Base-by-base conservation (phyloP, 2,113 vertebrate species). In the Solea solea region DNA sequence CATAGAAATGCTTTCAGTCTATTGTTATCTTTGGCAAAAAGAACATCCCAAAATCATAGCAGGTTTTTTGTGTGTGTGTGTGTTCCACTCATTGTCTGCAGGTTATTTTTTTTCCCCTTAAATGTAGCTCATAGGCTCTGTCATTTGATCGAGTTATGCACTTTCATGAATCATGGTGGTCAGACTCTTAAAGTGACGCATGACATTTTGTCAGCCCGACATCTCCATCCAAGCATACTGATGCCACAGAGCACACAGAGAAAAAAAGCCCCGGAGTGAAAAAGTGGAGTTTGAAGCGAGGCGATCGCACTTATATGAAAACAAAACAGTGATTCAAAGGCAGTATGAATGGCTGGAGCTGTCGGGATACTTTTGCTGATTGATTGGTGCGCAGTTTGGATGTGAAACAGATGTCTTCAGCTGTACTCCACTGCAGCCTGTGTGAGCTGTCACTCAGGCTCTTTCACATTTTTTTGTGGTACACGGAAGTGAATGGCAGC, bases 151-250 rank as follows among this genome's bases (percentile, higher is more conserved):
- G 76, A 87, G 25, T 62, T 68, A 86, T 73, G 68, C 39, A 64
- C 60, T 83, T 82, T 71, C 69, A 79, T 80, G 75, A 85, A 65
- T 81, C 74, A 82, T 74, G 21, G 45, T 52, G 76, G 74, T 86
- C 84, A 64, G 69, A 85, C 68, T 71, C 84, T 68, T 44, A 52
- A 40, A 49, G 51, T 80, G 75, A 81, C 56, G 14, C 54, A 14
- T 40, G 41, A 48, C 84, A 69, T 88, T 89, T 83, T 84, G 67
- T 88, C 79, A 84, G 58, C 34, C 60, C 81, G 86, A 80, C 86
- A 75, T 88, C 72, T 81, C 67, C 73, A 60, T 72, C 65, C 72
- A 65, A 80, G 74, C 75, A 80, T 74, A 74, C 57, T 70, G 77
- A 84, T 87, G 74, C 46, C 69, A 69, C 14, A 3, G 48, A 53